Evolutionary conservation across 1,140 invertebrate genomes (phyloP).

Genomic region (Melanaphis sacchari): DNA sequence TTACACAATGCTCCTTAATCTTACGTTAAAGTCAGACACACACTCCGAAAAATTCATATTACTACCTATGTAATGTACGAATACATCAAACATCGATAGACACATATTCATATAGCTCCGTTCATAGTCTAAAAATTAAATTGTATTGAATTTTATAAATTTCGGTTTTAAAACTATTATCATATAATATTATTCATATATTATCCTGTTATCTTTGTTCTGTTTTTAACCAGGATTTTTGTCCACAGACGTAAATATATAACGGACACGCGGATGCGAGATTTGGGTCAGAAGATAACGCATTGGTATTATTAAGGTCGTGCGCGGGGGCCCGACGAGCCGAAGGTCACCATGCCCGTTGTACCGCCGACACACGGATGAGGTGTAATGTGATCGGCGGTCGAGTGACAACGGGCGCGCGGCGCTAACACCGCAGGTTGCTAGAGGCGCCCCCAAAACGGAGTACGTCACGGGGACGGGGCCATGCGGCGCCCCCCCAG

Average conservation of each 20-base stretch:
- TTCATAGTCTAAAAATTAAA: too few relatives aligned
- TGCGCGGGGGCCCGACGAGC: too few relatives aligned
- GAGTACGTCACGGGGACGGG: slow-evolving; percentile 56
- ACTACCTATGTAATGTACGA: too few relatives aligned
- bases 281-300: neutral
- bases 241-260: neutral
- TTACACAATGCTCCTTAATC: too few relatives aligned
- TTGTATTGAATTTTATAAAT: too few relatives aligned
- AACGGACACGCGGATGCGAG: neutral
- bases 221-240: neutral
- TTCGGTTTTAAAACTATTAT: neutral
- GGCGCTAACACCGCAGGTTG: slow-evolving; percentile 1
- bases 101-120: too few relatives aligned
- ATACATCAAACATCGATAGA: too few relatives aligned
- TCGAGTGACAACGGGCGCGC: neutral
- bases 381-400: neutral
- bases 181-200: neutral
- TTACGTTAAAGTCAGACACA: too few relatives aligned
- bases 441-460: slow-evolving; percentile 52
- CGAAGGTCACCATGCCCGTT: neutral
- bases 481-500: slow-evolving; percentile 55
- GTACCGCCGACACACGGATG: neutral
- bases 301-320: neutral
- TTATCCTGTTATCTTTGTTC: neutral
- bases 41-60: too few relatives aligned